phyloP scores from a whole-genome alignment of 2,797 vertebrate genomes.

The Xiphophorus birchmanni region DNA sequence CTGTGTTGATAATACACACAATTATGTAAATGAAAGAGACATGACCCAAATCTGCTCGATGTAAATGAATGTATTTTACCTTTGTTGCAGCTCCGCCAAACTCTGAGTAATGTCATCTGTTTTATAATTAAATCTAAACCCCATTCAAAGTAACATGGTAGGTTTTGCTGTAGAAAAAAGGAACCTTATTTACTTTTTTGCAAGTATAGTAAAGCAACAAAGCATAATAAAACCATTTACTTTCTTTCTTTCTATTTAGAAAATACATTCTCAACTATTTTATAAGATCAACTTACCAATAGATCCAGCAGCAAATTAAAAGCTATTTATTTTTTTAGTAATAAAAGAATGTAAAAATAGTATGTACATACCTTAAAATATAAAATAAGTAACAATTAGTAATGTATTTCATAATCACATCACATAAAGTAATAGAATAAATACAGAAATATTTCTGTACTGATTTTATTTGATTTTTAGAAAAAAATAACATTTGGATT shows the following conservation, averaged over 20 bases:
- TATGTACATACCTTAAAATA: background rate
- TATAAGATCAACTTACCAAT: background rate
- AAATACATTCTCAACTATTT: background rate
- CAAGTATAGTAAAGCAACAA: background rate
- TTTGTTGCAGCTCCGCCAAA: slow-evolving; percentile 61
- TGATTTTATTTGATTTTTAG: background rate
- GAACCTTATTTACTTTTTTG: background rate
- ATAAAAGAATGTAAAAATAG: background rate
- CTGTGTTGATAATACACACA: slow-evolving; percentile 78
- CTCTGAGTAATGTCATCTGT: slow-evolving; percentile 44
- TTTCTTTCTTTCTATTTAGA: background rate
- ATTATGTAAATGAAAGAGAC: slow-evolving; percentile 81
- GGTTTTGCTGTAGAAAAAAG: background rate
- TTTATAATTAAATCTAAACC: slow-evolving; percentile 2
- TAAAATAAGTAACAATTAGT: background rate
- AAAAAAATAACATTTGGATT: background rate
- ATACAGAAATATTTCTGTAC: background rate
- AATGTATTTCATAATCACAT: background rate
- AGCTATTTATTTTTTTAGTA: background rate
- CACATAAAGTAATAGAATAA: background rate
- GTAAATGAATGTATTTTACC: slow-evolving; percentile 84
- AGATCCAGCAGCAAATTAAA: background rate
- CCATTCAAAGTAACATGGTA: background rate
- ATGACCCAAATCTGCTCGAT: slow-evolving; percentile 81
- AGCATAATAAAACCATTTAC: background rate